These are phyloP conservation scores for Ochropacha duplaris DNA, from an alignment of 2,888 invertebrate species.

Conservation along the genomic window DNA sequence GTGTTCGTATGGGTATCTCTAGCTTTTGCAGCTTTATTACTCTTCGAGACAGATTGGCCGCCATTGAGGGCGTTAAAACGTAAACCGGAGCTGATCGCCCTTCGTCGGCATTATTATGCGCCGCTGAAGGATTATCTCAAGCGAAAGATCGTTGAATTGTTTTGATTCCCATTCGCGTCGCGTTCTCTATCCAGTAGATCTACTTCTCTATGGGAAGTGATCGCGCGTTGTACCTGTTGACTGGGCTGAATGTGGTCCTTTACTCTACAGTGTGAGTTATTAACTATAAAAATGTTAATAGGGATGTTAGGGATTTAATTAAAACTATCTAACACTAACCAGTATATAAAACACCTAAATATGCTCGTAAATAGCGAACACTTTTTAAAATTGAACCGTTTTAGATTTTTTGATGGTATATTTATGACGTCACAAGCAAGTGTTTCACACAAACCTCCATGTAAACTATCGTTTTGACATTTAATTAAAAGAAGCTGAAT, in stretches of 20 bases:
- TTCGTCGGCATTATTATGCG: conserved; percentile 91
- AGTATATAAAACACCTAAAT: too few species aligned
- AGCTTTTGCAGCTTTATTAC: conserved; percentile 85
- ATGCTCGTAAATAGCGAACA: too few species aligned
- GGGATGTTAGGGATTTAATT: background rate
- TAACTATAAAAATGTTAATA: too few species aligned
- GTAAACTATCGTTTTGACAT: too few species aligned
- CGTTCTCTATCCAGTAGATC: conserved; percentile 3
- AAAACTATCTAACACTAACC: too few species aligned
- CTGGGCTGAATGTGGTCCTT: background rate
- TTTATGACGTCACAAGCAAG: too few species aligned
- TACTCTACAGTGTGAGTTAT: background rate
- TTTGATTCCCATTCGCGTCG: conserved; percentile 69
- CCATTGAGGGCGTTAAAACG: conserved; percentile 86
- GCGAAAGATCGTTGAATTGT: conserved; percentile 84
- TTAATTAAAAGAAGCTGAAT: too few species aligned
- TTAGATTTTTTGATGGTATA: too few species aligned
- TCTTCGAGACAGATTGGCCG: conserved; percentile 91
- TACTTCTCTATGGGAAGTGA: background rate
- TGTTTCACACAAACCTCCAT: too few species aligned
- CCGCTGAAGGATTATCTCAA: conserved; percentile 91
- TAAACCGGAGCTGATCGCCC: conserved; percentile 89
- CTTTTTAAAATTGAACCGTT: too few species aligned
- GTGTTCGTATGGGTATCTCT: conserved; percentile 88
- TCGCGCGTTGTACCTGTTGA: background rate